A percentile compares a stretch with the other conserved stretches of the same genome.
These are phyloP conservation scores for Parnassius smintheus DNA, from an alignment of 2,888 invertebrate genomes.

Conservation along the genomic window DNA sequence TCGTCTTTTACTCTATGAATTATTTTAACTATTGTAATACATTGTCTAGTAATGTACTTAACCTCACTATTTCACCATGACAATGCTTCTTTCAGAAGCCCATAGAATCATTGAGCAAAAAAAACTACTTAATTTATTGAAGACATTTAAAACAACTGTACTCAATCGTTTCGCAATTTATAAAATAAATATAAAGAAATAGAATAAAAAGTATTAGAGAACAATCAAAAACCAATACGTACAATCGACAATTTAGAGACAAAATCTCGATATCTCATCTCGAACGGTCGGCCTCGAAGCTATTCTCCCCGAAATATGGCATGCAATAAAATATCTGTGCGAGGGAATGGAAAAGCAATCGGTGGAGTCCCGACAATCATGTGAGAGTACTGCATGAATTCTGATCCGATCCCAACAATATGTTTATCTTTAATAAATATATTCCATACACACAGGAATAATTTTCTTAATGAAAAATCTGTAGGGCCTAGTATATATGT, in stretches of 20 bases:
- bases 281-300: constrained; percentile 48
- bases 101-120: too few species aligned
- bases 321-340: constrained; percentile 73
- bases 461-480: constrained; percentile 14
- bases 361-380: constrained; percentile 55
- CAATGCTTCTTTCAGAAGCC: too few species aligned
- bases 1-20: too few species aligned
- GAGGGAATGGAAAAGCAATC: constrained; percentile 67
- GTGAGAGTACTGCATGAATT: constrained; percentile 45
- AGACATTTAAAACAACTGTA: too few species aligned
- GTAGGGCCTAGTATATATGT: too few species aligned
- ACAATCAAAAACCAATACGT: constrained; percentile 68
- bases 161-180: not conserved
- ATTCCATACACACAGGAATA: constrained; percentile 14
- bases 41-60: too few species aligned
- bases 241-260: constrained; percentile 53
- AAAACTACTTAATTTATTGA: too few species aligned
- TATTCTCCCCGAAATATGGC: constrained; percentile 67
- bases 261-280: constrained; percentile 56
- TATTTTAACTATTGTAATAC: too few species aligned
- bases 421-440: constrained; percentile 26
- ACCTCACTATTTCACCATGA: too few species aligned
- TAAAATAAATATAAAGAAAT: constrained; percentile 29
- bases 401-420: constrained; percentile 31
- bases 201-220: constrained; percentile 38